phyloP scores from a whole-genome alignment of 2,113 vertebrate genomes.

The Zosterops lateralis region DNA sequence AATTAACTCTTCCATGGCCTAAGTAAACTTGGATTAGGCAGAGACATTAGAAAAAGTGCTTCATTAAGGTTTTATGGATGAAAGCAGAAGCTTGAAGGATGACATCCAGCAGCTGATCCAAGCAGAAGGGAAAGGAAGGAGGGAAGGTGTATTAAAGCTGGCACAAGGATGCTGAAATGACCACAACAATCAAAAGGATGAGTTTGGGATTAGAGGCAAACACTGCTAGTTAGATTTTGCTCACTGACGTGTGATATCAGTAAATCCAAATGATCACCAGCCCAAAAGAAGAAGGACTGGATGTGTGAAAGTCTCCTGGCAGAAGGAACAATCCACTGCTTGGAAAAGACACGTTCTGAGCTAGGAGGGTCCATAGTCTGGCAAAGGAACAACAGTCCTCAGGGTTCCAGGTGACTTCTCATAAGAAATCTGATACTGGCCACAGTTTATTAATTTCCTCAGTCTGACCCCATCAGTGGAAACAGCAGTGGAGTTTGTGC shows the following conservation, averaged over 20 bases:
- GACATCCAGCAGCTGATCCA: neutral
- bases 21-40: neutral
- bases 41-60: neutral
- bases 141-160: neutral
- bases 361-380: neutral
- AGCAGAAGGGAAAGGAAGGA: neutral
- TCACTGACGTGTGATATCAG: neutral
- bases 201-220: neutral
- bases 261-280: neutral
- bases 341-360: neutral
- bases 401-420: neutral
- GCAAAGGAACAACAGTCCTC: neutral
- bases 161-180: neutral
- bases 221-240: neutral
- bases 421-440: neutral
- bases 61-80: neutral
- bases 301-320: neutral
- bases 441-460: neutral
- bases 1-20: neutral
- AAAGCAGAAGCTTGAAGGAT: neutral
- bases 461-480: neutral
- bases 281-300: neutral
- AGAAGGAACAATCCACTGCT: neutral
- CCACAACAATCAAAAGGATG: neutral
- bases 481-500: neutral